Evolutionary conservation across 2,888 invertebrate genomes (phyloP).

Genomic region (Rhagophthalmus giganteus): DNA sequence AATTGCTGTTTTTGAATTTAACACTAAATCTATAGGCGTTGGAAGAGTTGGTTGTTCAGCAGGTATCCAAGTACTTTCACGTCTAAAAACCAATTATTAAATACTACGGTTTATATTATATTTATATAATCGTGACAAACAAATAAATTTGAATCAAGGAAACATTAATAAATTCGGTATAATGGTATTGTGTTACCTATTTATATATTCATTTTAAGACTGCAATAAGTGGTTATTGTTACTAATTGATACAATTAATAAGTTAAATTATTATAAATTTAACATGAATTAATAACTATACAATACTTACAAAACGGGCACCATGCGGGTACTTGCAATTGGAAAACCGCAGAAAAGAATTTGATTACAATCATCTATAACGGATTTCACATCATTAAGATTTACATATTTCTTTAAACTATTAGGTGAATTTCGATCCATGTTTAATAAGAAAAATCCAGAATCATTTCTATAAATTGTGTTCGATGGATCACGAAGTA

Average conservation of each 20-base stretch:
- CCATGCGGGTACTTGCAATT: conserved; percentile 42
- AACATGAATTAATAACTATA: no score
- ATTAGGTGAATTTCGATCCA: conserved; percentile 49
- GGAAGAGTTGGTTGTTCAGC: conserved; percentile 42
- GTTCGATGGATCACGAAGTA: conserved; percentile 42
- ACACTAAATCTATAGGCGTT: conserved; percentile 37
- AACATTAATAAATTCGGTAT: no score
- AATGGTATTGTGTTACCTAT: no score
- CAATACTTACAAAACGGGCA: conserved; percentile 42
- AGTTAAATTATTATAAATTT: no score
- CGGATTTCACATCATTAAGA: not conserved
- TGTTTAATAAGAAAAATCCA: conserved; percentile 48
- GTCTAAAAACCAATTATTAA: no score
- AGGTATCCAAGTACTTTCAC: conserved; percentile 49
- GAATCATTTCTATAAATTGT: conserved; percentile 42
- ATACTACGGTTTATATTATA: no score
- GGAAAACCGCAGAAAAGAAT: conserved; percentile 48
- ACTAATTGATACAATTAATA: no score
- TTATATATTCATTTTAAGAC: no score
- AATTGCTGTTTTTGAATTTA: conserved; percentile 45
- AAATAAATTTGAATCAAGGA: no score
- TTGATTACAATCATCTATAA: conserved; percentile 1
- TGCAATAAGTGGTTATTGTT: no score
- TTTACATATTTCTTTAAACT: conserved; percentile 40
- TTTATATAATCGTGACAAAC: no score